phyloP scores from a whole-genome alignment of 2,113 vertebrate genomes.

The Thunnus maccoyii region DNA sequence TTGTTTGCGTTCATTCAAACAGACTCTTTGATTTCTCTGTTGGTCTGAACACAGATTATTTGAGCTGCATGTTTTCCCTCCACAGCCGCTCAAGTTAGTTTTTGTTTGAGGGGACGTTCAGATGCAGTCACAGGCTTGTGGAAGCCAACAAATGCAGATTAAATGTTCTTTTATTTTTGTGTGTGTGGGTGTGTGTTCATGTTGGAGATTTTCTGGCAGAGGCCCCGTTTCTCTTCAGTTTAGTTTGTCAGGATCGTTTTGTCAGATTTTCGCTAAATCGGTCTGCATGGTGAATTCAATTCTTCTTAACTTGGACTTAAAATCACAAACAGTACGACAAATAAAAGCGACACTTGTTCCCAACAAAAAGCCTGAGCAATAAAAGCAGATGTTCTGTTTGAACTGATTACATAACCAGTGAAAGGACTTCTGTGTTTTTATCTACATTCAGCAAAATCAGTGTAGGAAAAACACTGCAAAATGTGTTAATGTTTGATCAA shows the following conservation, averaged over 20 bases:
- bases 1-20: too few species aligned
- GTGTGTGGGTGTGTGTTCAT: conserved; percentile 11
- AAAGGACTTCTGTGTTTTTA: too few species aligned
- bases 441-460: too few species aligned
- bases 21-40: too few species aligned
- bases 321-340: background rate
- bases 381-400: background rate
- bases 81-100: too few species aligned
- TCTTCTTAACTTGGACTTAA: background rate
- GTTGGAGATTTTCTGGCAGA: conserved; percentile 24
- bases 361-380: background rate
- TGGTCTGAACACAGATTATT: too few species aligned
- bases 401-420: too few species aligned
- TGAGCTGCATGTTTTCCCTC: too few species aligned
- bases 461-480: too few species aligned
- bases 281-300: conserved; percentile 7
- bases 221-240: background rate
- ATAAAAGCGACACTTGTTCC: background rate
- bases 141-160: conserved; percentile 10
- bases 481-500: too few species aligned
- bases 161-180: conserved; percentile 28
- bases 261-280: conserved; percentile 14
- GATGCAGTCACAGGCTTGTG: background rate
- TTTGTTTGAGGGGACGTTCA: too few species aligned
- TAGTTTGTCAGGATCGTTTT: conserved; percentile 18